Evolutionary conservation across 2,113 vertebrate species (phyloP).

Genomic region (Podocnemis expansa): DNA sequence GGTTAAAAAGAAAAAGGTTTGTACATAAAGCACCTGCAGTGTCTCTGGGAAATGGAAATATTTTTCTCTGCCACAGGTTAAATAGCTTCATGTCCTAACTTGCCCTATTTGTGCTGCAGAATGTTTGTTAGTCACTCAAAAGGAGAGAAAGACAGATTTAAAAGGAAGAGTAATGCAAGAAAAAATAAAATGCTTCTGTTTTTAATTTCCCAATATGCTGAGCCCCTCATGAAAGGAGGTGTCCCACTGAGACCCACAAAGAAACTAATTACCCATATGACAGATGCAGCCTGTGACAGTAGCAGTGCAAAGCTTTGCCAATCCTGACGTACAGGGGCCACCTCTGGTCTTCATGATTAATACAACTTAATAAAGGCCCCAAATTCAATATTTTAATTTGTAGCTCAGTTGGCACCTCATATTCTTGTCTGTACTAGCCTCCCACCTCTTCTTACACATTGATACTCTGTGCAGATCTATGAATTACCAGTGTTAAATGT

Average conservation of each 20-base stretch:
- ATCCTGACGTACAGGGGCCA: background rate
- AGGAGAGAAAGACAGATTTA: background rate
- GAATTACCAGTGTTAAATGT: background rate
- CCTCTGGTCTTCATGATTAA: background rate
- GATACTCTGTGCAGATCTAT: background rate
- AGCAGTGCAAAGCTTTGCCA: background rate
- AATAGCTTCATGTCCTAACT: background rate
- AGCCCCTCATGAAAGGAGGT: background rate
- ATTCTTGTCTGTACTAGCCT: background rate
- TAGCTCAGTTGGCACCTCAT: background rate
- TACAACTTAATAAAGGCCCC: background rate
- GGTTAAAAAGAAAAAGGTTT: background rate
- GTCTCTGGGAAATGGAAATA: background rate
- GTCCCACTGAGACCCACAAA: background rate
- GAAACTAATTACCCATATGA: background rate
- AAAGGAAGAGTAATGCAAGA: background rate
- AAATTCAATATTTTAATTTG: background rate
- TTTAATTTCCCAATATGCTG: background rate
- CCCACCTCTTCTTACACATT: background rate
- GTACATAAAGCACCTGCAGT: background rate
- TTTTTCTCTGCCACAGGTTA: background rate
- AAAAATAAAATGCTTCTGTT: background rate
- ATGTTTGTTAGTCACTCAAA: background rate
- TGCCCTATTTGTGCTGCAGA: background rate
- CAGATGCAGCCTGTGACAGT: background rate